phyloP scores from a whole-genome alignment of 2,113 vertebrate species.

The Megaptera novaeangliae region DNA sequence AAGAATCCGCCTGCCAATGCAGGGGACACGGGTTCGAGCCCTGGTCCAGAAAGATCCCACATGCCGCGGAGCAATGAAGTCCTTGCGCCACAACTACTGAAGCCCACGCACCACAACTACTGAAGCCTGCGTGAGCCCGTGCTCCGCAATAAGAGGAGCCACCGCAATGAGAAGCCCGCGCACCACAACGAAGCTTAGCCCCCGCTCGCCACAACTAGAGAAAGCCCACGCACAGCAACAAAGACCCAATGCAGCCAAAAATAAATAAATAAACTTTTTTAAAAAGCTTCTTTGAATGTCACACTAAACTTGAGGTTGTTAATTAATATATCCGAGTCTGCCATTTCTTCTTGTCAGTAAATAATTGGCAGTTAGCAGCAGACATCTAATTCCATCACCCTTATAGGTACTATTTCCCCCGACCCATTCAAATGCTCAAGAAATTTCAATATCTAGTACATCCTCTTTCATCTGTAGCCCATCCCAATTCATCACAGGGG shows the following conservation, averaged over 20 bases:
- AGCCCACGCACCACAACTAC: no score
- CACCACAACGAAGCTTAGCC: no score
- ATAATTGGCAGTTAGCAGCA: not conserved
- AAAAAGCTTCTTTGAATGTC: not conserved
- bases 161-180: no score
- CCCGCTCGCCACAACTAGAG: no score
- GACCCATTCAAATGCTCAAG: not conserved
- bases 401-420: not conserved
- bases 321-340: not conserved
- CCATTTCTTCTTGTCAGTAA: not conserved
- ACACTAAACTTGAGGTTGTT: not conserved
- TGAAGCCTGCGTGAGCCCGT: fast-evolving
- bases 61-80: no score
- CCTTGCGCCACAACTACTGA: no score
- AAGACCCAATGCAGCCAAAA: no score
- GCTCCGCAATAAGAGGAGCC: no score
- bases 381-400: not conserved
- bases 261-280: no score
- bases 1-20: no score
- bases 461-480: not conserved
- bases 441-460: not conserved
- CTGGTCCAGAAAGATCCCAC: no score
- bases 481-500: not conserved
- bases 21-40: no score
- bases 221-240: fast-evolving